Conservation (phyloP, 2,888 invertebrate genomes). For the Zele albiditarsus region DNA sequence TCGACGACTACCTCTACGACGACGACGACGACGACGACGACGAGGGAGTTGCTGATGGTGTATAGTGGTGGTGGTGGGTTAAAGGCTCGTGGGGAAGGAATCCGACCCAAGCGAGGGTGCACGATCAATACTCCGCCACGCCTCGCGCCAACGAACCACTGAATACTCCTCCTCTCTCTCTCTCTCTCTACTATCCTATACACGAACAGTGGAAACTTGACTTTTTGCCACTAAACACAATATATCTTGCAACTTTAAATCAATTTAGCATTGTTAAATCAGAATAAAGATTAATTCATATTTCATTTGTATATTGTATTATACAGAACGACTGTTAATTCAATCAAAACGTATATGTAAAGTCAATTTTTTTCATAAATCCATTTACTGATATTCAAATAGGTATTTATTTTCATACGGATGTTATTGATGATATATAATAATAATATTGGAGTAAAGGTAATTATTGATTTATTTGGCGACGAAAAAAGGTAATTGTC, state of each 20-base stretch:
- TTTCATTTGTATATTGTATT: neutral
- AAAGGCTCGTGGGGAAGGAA: constrained; percentile 27
- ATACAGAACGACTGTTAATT: no score
- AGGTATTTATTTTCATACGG: no score
- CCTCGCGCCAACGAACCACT: constrained; percentile 65
- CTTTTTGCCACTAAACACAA: constrained; percentile 46
- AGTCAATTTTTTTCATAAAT: no score
- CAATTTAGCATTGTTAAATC: neutral
- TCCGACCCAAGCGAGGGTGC: constrained; percentile 38
- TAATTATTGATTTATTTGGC: neutral
- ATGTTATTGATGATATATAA: no score
- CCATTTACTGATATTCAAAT: no score
- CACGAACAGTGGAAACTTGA: constrained; percentile 56
- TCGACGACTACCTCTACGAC: neutral
- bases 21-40: neutral
- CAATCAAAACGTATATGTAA: no score
- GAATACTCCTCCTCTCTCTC: constrained; percentile 33
- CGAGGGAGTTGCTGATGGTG: neutral
- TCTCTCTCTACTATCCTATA: constrained; percentile 14
- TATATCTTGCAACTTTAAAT: constrained; percentile 34
- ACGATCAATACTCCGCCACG: constrained; percentile 71
- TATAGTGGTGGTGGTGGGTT: neutral
- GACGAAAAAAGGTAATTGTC: no score
- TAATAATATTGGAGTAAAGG: no score
- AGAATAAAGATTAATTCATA: neutral